phyloP scores from a whole-genome alignment of 2,797 vertebrate genomes.

The Centroberyx gerrardi region DNA sequence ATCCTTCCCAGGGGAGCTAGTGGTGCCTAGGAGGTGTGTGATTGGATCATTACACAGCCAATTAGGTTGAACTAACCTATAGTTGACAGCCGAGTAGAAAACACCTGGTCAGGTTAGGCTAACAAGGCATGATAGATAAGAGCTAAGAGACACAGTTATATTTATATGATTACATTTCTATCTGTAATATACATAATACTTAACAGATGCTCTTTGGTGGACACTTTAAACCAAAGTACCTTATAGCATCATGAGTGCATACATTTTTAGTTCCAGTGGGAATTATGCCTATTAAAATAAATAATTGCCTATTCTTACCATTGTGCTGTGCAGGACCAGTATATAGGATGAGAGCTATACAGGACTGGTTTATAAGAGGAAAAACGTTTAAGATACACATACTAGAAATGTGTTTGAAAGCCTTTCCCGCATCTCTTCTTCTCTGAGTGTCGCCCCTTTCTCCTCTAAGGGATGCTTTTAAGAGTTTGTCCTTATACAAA shows the following conservation, averaged over 20 bases:
- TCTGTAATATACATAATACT: neutral
- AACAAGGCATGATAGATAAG: constrained; percentile 47
- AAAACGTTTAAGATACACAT: neutral
- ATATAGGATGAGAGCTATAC: neutral
- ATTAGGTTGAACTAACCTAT: constrained; percentile 73
- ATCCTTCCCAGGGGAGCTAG: constrained; percentile 36
- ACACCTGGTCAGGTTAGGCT: constrained; percentile 44
- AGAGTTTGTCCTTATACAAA: constrained; percentile 10
- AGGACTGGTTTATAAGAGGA: neutral
- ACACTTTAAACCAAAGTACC: neutral
- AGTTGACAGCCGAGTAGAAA: constrained; percentile 35
- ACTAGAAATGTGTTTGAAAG: neutral
- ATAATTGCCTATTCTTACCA: neutral
- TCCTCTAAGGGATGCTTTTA: neutral
- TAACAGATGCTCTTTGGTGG: neutral
- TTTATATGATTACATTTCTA: neutral
- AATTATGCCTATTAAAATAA: too few species aligned
- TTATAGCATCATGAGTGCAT: neutral
- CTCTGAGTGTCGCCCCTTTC: constrained; percentile 3
- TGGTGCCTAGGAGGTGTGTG: constrained; percentile 57
- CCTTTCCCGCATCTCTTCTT: neutral
- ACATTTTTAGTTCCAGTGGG: neutral
- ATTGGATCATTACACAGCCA: constrained; percentile 74
- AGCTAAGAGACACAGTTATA: neutral
- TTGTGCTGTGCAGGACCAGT: constrained; percentile 1